Evolutionary conservation across 2,113 vertebrate species (phyloP).

Genomic region (Macroglossus sobrinus): DNA sequence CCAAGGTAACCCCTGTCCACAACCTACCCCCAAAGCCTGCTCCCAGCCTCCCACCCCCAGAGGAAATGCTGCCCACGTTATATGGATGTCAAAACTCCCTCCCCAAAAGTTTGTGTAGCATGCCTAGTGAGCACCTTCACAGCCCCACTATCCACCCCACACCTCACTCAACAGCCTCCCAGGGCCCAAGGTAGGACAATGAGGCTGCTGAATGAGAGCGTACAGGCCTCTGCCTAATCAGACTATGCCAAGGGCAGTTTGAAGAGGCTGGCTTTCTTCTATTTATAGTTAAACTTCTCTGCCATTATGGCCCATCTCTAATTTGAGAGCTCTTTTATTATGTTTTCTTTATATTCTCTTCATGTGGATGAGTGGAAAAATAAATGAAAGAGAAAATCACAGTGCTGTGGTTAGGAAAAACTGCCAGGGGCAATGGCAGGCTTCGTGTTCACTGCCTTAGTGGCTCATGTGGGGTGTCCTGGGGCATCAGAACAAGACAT

Average conservation of each 20-base stretch:
- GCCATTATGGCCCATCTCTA: slow-evolving; percentile 64
- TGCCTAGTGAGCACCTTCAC: neutral
- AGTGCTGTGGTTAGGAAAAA: slow-evolving; percentile 54
- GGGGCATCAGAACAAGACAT: slow-evolving; percentile 48
- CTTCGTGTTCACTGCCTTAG: neutral
- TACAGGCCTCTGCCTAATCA: neutral
- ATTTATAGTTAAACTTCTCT: slow-evolving; percentile 69
- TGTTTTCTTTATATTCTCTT: slow-evolving; percentile 71
- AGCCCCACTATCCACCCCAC: neutral
- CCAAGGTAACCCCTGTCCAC: neutral
- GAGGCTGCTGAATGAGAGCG: slow-evolving; percentile 12
- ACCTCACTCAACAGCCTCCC: neutral
- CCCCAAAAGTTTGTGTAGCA: neutral
- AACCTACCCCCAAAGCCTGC: neutral
- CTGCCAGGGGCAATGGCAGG: neutral
- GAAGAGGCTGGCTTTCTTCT: slow-evolving; percentile 57
- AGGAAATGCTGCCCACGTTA: neutral
- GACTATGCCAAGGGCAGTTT: slow-evolving; percentile 9
- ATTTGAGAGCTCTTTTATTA: slow-evolving; percentile 75
- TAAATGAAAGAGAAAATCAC: slow-evolving; percentile 71
- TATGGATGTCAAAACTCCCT: neutral
- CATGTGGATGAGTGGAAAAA: slow-evolving; percentile 70
- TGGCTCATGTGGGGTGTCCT: slow-evolving; percentile 45
- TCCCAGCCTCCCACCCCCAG: neutral
- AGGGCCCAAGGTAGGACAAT: neutral